These are phyloP conservation scores for Cataglyphis cursor DNA, from an alignment of 2,888 invertebrate genomes.

Conservation along the genomic window DNA sequence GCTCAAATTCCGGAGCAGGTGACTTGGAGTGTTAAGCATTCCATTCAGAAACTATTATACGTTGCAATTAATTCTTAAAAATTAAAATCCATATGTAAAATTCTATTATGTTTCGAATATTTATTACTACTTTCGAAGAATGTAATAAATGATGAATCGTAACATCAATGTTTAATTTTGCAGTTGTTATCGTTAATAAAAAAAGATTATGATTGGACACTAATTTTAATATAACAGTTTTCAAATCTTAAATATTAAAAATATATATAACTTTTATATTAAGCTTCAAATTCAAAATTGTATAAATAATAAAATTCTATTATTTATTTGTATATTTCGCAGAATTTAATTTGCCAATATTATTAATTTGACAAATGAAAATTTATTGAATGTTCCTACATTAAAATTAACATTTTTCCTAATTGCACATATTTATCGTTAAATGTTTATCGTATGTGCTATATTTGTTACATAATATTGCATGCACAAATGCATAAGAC, in stretches of 20 bases:
- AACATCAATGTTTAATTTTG: neutral
- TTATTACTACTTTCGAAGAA: neutral
- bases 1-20: constrained; percentile 48
- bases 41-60: neutral
- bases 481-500: neutral
- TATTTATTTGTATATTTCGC: neutral
- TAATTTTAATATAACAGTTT: neutral
- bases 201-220: neutral
- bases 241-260: constrained; percentile 16
- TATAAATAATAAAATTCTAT: neutral
- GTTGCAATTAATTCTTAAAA: constrained; percentile 27
- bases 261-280: neutral
- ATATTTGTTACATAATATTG: neutral
- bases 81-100: neutral
- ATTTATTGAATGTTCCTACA: neutral
- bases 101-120: neutral
- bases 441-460: neutral
- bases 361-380: neutral
- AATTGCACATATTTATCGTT: neutral
- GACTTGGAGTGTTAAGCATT: constrained; percentile 29
- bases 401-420: neutral
- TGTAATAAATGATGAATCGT: neutral
- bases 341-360: neutral
- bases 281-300: neutral
- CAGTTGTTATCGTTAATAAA: neutral